Conservation (phyloP, 64 coral and sea anemone genomes). For the Stichodactyla mertensii region DNA sequence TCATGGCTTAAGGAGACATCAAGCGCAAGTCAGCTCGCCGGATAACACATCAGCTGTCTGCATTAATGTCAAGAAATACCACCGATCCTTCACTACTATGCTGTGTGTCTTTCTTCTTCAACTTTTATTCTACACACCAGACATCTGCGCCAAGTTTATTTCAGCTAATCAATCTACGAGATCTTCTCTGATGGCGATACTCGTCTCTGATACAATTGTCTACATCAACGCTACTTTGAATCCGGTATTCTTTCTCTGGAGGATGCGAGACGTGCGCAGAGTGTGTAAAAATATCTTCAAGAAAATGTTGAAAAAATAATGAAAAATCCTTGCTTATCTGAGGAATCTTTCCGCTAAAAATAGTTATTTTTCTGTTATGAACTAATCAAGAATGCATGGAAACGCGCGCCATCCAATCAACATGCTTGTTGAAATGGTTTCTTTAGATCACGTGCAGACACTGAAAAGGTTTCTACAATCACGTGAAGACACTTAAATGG, state of each 20-base stretch:
- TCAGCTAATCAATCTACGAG: not conserved
- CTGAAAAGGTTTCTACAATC: too few relatives aligned
- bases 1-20: not conserved
- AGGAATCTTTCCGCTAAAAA: too few relatives aligned
- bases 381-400: too few relatives aligned
- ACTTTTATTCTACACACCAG: slow-evolving; percentile 25
- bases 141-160: slow-evolving; percentile 12
- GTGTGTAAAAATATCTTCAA: not conserved
- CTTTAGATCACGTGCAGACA: too few relatives aligned
- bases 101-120: slow-evolving; percentile 22
- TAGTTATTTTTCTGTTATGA: too few relatives aligned
- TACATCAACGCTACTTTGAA: slow-evolving; percentile 7
- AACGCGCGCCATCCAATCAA: too few relatives aligned
- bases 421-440: too few relatives aligned
- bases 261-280: slow-evolving; percentile 11
- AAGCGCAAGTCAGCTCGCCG: not conserved
- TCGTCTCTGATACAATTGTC: slow-evolving; percentile 1
- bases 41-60: slow-evolving; percentile 1
- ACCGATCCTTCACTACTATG: slow-evolving; percentile 20
- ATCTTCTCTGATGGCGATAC: not conserved
- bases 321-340: too few relatives aligned
- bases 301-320: not conserved
- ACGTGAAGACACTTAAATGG: too few relatives aligned
- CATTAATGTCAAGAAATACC: slow-evolving; percentile 30
- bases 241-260: not conserved